Evolutionary conservation across 2,888 invertebrate species (phyloP).

Genomic region (Drosophila trichaetosa): DNA sequence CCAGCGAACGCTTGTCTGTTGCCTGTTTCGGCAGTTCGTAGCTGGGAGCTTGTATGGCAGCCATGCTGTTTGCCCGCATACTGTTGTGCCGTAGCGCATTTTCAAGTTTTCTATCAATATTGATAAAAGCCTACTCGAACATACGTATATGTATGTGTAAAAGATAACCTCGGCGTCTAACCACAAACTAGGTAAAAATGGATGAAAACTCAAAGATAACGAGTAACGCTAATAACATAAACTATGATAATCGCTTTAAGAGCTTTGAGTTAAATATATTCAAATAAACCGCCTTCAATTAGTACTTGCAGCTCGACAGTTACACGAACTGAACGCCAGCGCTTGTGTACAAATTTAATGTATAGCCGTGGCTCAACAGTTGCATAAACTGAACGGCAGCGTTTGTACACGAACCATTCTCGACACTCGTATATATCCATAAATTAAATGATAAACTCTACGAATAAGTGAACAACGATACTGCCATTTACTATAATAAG

Average conservation of each 20-base stretch:
- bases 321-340: neutral
- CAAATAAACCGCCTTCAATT: neutral
- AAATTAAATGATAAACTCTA: neutral
- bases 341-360: neutral
- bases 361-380: neutral
- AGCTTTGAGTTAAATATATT: neutral
- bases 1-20: conserved; percentile 56
- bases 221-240: neutral
- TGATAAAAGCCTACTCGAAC: conserved; percentile 50
- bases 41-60: conserved; percentile 3
- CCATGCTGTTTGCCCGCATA: conserved; percentile 47
- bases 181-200: neutral
- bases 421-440: neutral
- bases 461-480: neutral
- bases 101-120: conserved; percentile 17
- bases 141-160: neutral
- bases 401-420: neutral
- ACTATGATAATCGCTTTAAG: conserved; percentile 12
- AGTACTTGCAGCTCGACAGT: neutral
- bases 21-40: neutral
- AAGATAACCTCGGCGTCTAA: conserved; percentile 10
- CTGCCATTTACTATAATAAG: conserved; percentile 4
- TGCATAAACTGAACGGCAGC: neutral
- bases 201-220: neutral
- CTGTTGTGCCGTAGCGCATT: conserved; percentile 30